Evolutionary conservation across 1,140 invertebrate genomes (phyloP), one percentile per base, ranked within the genome.

Genomic region (Adelges cooleyi): DNA sequence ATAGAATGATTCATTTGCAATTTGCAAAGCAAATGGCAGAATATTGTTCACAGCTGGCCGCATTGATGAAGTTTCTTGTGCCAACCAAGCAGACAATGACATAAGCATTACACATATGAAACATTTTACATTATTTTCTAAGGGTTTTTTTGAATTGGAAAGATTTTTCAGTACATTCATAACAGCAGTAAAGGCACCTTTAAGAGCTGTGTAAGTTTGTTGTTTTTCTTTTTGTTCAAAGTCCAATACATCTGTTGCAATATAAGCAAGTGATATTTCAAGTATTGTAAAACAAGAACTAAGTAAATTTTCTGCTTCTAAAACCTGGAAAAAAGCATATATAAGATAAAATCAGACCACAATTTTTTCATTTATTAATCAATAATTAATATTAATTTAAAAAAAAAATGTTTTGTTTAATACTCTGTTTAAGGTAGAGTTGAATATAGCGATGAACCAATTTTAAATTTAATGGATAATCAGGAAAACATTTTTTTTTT

Each of bases 21-120:
- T 71, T 25, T 82, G 80, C 40, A 92, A 78, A 67, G 91, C 83
- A 73, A 83, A 91, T 3, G 89, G 89, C 17, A 91, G 73, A 8
- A 91, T 74, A 22, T 83, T 80, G 71, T 89, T 89, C 29, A 94
- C 81, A 73, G 90, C 87, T 38, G 86, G 80, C 40, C 88, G 82
- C 81, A 92, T 86, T 9, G 90, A 87, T n/a, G 85, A 84, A 1
- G 90, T 91, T 77, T 95, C 92, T 77, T 93, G 90, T 2, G 89
- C 87, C 68, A 95, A 75, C 91, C 91, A 95, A 22, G 88, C 85
- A 36, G 87, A 84, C 33, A 95, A 72, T 22, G 92, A 86, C 70
- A 90, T 77, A 4, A 95, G 83, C 72, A 87, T 86, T 2, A 87
- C 89, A 77, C 85, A 85, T 2, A 91, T 78, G 75, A 92, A 89